Base-by-base conservation (phyloP, 1,140 invertebrate genomes). In the Lutraria rhynchaena region DNA sequence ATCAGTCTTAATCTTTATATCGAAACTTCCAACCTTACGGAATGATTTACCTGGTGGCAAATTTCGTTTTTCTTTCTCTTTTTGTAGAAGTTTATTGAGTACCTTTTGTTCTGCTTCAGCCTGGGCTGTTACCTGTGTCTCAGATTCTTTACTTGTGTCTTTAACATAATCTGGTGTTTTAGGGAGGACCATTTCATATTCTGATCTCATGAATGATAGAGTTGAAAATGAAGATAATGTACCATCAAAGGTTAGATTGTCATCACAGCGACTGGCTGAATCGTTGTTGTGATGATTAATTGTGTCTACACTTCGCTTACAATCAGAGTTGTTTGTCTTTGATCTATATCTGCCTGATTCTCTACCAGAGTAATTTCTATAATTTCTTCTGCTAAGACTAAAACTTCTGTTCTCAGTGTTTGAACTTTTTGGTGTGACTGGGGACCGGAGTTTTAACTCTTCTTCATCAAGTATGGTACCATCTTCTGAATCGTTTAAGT, bases 121-220 rank as follows among this genome's bases (percentile, higher is more conserved):
- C 29, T 77, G 74, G 53, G 74, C 60, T 1, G 27, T 49, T 22
- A 22, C n/a, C 24, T 17, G 0, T 29, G 46, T 63, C n/a, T 65
- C 74, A 7, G 58, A 33, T 31, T 65, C 58, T 17, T 53, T n/a
- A 13, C 2, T 46, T 2, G 61, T 58, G 49, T 77, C 60, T 44
- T 65, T 63, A 27, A 77, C 51, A 49, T 77, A 77, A 53, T 63
- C 33, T 4, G 74, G 74, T 33, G 60, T 65, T 2, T 31, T 13
- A 7, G 51, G 24, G 44, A 63, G 37, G 1, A 22, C 60, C 51
- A 53, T 46, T 73, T 73, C 60, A 58, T 33, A 73, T 15, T 73
- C 53, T 11, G 49, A 57, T 3, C 33, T 33, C 29, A 51, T 55
- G 33, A 73, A 73, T 41, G 69, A 73, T 35, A 73, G 22, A 19